Percentiles rank a stretch among this genome's conserved stretches.
Conservation (phyloP, 2,797 vertebrate species). For the Dendrocincla fuliginosa region DNA sequence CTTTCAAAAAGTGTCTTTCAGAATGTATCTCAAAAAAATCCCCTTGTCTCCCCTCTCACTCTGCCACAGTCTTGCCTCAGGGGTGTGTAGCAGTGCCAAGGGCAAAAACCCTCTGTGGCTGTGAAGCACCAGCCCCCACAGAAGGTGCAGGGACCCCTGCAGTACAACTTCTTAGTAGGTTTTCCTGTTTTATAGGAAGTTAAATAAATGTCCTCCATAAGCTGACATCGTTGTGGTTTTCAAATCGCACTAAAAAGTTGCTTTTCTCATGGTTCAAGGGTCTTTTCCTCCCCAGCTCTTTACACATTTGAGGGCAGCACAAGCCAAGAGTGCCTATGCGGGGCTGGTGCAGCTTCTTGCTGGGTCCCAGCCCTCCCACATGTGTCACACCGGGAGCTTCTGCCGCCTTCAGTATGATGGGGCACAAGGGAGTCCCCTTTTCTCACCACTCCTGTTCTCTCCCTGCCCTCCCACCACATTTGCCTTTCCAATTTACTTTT, state of each 20-base stretch:
- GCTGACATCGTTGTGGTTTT: not conserved
- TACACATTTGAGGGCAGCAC: not conserved
- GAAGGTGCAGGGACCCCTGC: not conserved
- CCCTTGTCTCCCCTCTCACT: not conserved
- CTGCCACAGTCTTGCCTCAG: not conserved
- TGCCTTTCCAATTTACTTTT: not conserved
- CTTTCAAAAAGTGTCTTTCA: not conserved
- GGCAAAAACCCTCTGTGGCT: not conserved
- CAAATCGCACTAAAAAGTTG: not conserved
- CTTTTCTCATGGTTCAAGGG: not conserved
- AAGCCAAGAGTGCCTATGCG: fast-evolving
- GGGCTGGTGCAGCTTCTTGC: not conserved
- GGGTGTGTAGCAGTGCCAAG: not conserved
- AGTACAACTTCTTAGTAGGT: not conserved
- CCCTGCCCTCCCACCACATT: not conserved
- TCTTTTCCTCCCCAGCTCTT: not conserved
- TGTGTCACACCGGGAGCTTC: fast-evolving
- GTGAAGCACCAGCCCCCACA: fast-evolving
- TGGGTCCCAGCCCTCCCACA: not conserved
- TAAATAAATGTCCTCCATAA: not conserved
- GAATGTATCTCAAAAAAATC: not conserved
- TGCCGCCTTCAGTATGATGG: not conserved
- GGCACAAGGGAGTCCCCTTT: not conserved
- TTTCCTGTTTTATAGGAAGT: conserved; percentile 27
- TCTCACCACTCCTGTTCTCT: not conserved